phyloP scores from a whole-genome alignment of 2,888 invertebrate species.

The Acanthopleura granulata region DNA sequence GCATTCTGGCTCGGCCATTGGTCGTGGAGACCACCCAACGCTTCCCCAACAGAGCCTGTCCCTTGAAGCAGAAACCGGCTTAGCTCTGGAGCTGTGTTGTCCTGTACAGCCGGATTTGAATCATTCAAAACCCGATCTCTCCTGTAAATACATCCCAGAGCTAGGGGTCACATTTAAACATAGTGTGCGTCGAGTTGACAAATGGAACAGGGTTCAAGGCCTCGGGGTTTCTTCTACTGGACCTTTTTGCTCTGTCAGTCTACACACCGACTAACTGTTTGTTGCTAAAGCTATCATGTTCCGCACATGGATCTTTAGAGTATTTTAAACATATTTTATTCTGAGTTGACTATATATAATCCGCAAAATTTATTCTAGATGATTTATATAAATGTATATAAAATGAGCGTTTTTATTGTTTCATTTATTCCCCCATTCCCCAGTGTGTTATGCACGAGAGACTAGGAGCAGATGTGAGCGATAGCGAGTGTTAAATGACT shows the following conservation, averaged over 20 bases:
- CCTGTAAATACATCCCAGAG: not conserved
- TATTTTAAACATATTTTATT: slow-evolving; percentile 15
- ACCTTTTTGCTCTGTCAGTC: not conserved
- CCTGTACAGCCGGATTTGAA: not conserved
- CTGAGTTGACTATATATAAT: slow-evolving; percentile 12
- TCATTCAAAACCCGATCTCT: not conserved
- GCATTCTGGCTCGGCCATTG: too few relatives aligned
- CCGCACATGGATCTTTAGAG: not conserved
- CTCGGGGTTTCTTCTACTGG: not conserved
- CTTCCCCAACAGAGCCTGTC: not conserved
- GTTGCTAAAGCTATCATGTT: slow-evolving; percentile 8
- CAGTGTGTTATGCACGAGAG: slow-evolving; percentile 3
- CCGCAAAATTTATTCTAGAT: slow-evolving; percentile 16
- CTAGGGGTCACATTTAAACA: not conserved
- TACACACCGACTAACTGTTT: not conserved
- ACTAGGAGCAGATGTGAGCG: not conserved
- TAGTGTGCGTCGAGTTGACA: not conserved
- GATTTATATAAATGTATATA: slow-evolving; percentile 18
- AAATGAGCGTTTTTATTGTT: not conserved
- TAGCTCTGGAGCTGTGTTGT: not conserved
- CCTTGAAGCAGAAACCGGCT: not conserved
- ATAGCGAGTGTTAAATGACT: not conserved
- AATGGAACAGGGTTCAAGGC: not conserved
- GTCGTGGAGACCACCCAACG: not conserved
- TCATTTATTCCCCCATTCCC: not conserved